A percentile compares a stretch with the other conserved stretches of the same genome.
Evolutionary conservation across 2,797 vertebrate species (phyloP).

Genomic region (Pseudochromis fuscus): DNA sequence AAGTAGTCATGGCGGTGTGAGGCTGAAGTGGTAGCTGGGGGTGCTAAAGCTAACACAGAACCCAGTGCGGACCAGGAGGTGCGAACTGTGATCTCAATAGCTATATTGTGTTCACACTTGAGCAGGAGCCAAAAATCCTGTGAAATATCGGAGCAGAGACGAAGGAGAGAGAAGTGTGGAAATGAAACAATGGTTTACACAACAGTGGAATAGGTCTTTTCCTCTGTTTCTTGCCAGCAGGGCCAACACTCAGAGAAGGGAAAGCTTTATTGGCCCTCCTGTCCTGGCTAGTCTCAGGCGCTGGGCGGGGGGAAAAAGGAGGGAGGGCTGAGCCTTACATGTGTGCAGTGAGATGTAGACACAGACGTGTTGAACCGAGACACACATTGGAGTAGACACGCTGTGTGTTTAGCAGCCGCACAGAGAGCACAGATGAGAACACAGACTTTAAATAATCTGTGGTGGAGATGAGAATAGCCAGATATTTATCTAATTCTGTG

Average conservation of each 20-base stretch:
- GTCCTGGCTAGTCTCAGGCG: slow-evolving; percentile 74
- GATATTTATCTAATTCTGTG: slow-evolving; percentile 71
- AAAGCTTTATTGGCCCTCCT: slow-evolving; percentile 68
- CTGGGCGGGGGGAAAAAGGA: slow-evolving; percentile 34
- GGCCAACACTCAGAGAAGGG: slow-evolving; percentile 59
- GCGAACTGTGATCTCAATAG: slow-evolving; percentile 80
- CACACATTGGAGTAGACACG: slow-evolving; percentile 24
- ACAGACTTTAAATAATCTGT: slow-evolving; percentile 60
- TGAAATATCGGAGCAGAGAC: slow-evolving; percentile 80
- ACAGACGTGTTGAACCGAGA: slow-evolving; percentile 17
- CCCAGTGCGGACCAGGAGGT: slow-evolving; percentile 68
- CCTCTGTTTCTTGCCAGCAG: slow-evolving; percentile 75
- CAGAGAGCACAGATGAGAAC: slow-evolving; percentile 56
- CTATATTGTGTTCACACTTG: slow-evolving; percentile 85
- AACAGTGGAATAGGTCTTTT: slow-evolving; percentile 82
- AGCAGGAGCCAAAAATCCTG: slow-evolving; percentile 78
- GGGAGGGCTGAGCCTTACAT: slow-evolving; percentile 25
- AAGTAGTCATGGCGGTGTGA: slow-evolving; percentile 33
- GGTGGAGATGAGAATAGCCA: slow-evolving; percentile 69
- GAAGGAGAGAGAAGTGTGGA: slow-evolving; percentile 75
- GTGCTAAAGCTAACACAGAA: slow-evolving; percentile 59
- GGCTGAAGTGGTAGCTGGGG: slow-evolving; percentile 62
- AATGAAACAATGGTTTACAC: slow-evolving; percentile 86
- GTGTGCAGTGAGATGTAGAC: slow-evolving; percentile 31
- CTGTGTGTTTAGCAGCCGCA: slow-evolving; percentile 52